Evolutionary conservation across 2,797 vertebrate genomes (phyloP).

Genomic region (Chloroceryle inda): DNA sequence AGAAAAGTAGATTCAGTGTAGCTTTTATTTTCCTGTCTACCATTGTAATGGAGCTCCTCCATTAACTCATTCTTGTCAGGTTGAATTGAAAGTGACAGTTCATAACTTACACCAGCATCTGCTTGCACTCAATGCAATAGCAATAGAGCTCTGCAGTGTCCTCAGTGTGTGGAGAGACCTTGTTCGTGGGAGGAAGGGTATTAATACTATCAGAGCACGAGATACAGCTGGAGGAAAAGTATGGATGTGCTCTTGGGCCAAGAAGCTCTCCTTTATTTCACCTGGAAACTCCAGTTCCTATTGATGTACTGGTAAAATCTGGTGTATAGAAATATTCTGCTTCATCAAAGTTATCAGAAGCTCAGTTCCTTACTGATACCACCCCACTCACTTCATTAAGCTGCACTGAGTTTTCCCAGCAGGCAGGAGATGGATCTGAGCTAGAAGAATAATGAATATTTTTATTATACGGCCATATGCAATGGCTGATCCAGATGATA

Average conservation of each 20-base stretch:
- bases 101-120: conserved; percentile 8
- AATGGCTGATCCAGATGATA: background rate
- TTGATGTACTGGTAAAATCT: background rate
- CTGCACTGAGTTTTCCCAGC: background rate
- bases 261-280: background rate
- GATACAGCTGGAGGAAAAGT: background rate
- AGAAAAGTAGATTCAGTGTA: conserved; percentile 20
- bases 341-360: background rate
- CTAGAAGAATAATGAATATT: background rate
- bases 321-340: background rate
- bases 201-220: rapidly evolving
- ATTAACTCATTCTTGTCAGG: conserved; percentile 68
- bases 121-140: background rate
- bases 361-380: background rate
- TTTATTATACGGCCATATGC: background rate
- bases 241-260: background rate
- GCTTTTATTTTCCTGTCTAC: conserved; percentile 58
- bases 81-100: conserved; percentile 46
- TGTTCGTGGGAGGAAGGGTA: rapidly evolving
- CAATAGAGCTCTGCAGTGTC: background rate
- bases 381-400: background rate
- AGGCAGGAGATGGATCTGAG: background rate
- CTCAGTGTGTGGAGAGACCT: background rate
- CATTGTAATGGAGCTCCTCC: conserved; percentile 41
- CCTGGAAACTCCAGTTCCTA: background rate